Percentiles rank a stretch among this genome's conserved stretches.
These are phyloP conservation scores for Drosophila melanogaster DNA, from an alignment of 1,140 invertebrate genomes.

Conservation along the genomic window DNA sequence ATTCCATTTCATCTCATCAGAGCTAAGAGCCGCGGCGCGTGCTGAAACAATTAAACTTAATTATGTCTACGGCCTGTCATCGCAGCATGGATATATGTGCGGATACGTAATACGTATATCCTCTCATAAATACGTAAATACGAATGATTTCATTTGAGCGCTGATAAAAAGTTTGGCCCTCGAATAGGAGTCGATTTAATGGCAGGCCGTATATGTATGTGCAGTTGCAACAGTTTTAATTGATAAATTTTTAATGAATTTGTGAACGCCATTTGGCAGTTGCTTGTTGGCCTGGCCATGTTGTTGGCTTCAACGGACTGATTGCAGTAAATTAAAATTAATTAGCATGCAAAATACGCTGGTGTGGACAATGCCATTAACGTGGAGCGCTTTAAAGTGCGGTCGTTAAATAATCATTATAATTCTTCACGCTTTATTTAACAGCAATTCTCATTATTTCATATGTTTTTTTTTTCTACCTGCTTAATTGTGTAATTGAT, in stretches of 20 bases:
- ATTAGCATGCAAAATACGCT: slow-evolving; percentile 59
- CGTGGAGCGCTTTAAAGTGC: slow-evolving; percentile 58
- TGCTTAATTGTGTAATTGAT: slow-evolving; percentile 52
- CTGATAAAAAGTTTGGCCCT: slow-evolving; percentile 67
- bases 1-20: slow-evolving; percentile 71
- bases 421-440: slow-evolving; percentile 55
- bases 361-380: slow-evolving; percentile 53
- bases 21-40: slow-evolving; percentile 43
- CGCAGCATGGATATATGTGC: slow-evolving; percentile 29
- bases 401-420: slow-evolving; percentile 62
- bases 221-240: slow-evolving; percentile 63
- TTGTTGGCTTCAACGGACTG: neutral
- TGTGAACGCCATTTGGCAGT: slow-evolving; percentile 41
- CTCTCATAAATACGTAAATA: slow-evolving; percentile 20
- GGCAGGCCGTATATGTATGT: slow-evolving; percentile 25
- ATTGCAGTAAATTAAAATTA: slow-evolving; percentile 77
- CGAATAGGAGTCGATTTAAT: slow-evolving; percentile 59
- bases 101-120: neutral
- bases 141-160: slow-evolving; percentile 53
- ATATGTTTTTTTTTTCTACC: slow-evolving; percentile 1
- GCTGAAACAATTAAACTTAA: slow-evolving; percentile 81
- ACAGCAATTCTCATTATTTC: slow-evolving; percentile 42
- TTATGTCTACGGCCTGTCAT: slow-evolving; percentile 60
- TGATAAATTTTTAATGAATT: slow-evolving; percentile 80
- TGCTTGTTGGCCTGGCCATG: slow-evolving; percentile 1